Conservation (phyloP, 2,888 invertebrate species). For the Caenorhabditis sulstoni region DNA sequence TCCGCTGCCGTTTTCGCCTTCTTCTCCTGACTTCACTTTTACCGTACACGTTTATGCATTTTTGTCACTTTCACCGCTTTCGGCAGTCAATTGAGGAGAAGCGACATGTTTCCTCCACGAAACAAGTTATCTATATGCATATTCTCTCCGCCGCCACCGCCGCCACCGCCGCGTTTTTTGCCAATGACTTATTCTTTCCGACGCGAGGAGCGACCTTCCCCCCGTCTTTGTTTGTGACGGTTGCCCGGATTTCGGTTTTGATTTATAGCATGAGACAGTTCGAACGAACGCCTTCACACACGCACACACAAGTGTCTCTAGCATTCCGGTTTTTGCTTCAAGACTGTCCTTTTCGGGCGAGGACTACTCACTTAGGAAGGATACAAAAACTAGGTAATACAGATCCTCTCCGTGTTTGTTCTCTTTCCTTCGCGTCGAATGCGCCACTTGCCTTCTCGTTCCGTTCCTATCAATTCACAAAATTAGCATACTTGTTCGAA, state of each 20-base stretch:
- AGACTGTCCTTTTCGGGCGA: no score
- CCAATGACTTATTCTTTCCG: constrained; percentile 25
- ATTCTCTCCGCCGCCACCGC: constrained; percentile 10
- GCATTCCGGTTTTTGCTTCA: constrained; percentile 31
- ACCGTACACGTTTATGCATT: constrained; percentile 59
- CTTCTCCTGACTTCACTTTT: constrained; percentile 34
- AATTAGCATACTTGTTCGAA: no score
- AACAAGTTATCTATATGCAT: constrained; percentile 56
- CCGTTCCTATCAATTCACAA: no score
- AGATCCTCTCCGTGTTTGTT: background rate
- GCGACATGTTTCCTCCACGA: constrained; percentile 28
- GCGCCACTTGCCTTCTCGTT: background rate
- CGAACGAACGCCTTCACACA: constrained; percentile 31
- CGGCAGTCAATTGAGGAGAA: constrained; percentile 57
- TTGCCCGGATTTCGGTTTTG: constrained; percentile 46
- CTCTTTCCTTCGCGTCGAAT: background rate
- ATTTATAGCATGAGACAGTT: constrained; percentile 57
- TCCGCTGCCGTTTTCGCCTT: background rate
- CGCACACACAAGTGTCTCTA: background rate
- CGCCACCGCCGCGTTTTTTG: constrained; percentile 18
- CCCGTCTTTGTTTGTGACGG: constrained; percentile 48
- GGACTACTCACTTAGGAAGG: no score
- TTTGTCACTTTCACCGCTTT: constrained; percentile 54
- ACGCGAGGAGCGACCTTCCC: constrained; percentile 16
- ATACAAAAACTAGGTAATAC: no score